Base-by-base conservation (phyloP, 2,888 invertebrate genomes). In the Sipunculus nudus region DNA sequence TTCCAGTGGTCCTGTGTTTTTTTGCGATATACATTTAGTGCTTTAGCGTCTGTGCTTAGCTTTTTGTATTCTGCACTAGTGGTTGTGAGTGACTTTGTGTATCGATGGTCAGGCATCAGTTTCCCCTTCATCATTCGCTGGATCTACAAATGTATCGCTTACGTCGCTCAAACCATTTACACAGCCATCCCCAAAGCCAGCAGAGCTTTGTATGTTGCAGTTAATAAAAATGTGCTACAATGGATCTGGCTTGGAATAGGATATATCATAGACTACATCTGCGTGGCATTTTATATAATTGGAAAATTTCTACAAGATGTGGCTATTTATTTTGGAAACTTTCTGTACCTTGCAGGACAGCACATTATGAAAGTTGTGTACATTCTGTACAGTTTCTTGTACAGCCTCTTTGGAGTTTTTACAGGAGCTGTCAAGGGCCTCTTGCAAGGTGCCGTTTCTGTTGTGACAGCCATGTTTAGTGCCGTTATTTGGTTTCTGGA, bases 301-400 rank as follows among this genome's bases (percentile, higher is more conserved):
- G 26, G 35, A 10, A 64, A 59, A 26, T 68, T 68, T 40, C 47
- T 68, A 21, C 39, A 35, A 3, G 68, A 68, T 35, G 50, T 68
- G 8, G 59, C 47, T 21, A 29, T 56, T 6, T 59, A 59, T n/a
- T 21, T 67, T 8, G 49, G 45, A 23, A 64, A 61, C 38, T 64
- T 61, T 41, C 10, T 68, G 25, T 56, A 47, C 26, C 41, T 49
- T 1, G 40, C 47, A 1, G 54, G 35, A 31, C 45, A 32, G 41
- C 66, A 63, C 35, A 52, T 68, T 28, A 67, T 64, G 45, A 58
- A 47, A n/a, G 32, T 68, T 10, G 16, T 56, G 3, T 68, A 67
- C 29, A 53, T 68, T 8, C 25, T 68, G 19, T 35, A 56, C 23
- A 47, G 57, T n/a, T 67, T 68, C 38, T 13, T 67, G 2, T 64